A percentile compares a stretch with the other conserved stretches of the same genome.
Evolutionary conservation across 2,888 invertebrate species (phyloP).

Genomic region (Ptycholaimellus sp.): DNA sequence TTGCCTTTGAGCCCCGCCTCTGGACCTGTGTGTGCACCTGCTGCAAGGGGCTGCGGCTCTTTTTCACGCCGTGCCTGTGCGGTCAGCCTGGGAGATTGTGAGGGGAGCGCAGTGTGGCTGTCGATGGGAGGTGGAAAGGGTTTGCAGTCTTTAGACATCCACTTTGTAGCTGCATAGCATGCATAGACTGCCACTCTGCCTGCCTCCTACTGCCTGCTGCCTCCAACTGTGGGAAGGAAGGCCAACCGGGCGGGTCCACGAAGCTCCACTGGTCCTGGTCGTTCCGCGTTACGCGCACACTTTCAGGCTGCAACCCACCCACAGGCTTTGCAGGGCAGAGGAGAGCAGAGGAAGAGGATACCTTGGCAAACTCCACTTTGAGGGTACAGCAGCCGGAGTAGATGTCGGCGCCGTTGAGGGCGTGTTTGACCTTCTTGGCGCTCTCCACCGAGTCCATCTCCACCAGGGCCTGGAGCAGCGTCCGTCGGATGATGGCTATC

Average conservation of each 20-base stretch:
- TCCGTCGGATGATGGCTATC: slow-evolving; percentile 49
- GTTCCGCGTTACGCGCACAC: slow-evolving; percentile 16
- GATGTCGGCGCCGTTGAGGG: slow-evolving; percentile 89
- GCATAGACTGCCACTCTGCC: too few relatives aligned
- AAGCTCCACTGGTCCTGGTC: slow-evolving; percentile 21
- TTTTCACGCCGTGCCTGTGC: neutral
- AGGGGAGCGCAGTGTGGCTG: neutral
- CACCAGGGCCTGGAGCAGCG: slow-evolving; percentile 14
- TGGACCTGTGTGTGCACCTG: too few relatives aligned
- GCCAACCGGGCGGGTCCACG: slow-evolving; percentile 8
- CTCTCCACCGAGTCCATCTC: slow-evolving; percentile 71
- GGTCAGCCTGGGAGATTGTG: slow-evolving; percentile 1
- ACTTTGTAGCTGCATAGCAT: too few relatives aligned
- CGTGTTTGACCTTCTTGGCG: slow-evolving; percentile 72
- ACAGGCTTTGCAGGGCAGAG: neutral
- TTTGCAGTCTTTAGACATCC: too few relatives aligned
- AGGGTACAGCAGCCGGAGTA: slow-evolving; percentile 97
- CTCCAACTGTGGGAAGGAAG: slow-evolving; percentile 1
- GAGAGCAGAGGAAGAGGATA: slow-evolving; percentile 29
- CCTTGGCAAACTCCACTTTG: slow-evolving; percentile 97
- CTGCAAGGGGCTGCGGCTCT: neutral
- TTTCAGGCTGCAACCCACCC: slow-evolving; percentile 14
- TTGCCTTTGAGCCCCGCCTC: too few relatives aligned
- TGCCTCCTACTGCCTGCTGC: too few relatives aligned
- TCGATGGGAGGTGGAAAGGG: too few relatives aligned